Base-by-base conservation (phyloP, 2,888 invertebrate species). In the Rotaria macrura region DNA sequence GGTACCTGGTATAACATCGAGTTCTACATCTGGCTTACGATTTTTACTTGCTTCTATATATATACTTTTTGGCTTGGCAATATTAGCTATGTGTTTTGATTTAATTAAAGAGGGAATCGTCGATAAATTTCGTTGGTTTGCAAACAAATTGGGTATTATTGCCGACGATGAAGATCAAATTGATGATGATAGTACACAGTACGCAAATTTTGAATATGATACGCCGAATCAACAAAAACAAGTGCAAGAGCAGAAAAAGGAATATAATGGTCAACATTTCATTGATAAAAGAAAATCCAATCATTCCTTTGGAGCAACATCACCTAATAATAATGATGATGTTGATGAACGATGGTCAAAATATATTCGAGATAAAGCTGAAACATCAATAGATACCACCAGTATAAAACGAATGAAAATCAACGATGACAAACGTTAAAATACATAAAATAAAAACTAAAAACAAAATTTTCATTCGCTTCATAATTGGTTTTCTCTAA, bases 41-140 rank as follows among this genome's bases (percentile, higher is more conserved):
- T 86, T 86, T 49, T 23, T 86, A 1, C n/a, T 85, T 5, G 89
- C 89, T 10, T 88, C 89, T 20, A 86, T 90, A 79, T 91, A 91
- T 88, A 89, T 90, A 79, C 87, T 85, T 38, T 12, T 86, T 74
- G 86, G 86, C 23, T 52, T 91, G 90, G 91, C 91, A n/a, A 90
- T 91, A 85, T 87, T 91, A 85, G 90, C 91, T 49, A 91, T 91
- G 91, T 91, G 91, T 86, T 90, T 91, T 87, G 88, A 89, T 9
- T 89, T 91, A 52, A 91, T 91, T 88, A 91, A 91, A 87, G 91
- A 91, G 84, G 90, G 91, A 87, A 90, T 91, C 85, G 88, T 89
- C n/a, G 89, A 90, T 43, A 91, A 91, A 87, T 89, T 90, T 86
- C 88, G n/a, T 38, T 79, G 79, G 79, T 79, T 25, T 43, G 79